Conservation (phyloP, 2,888 invertebrate species). For the Campoplex capitator region DNA sequence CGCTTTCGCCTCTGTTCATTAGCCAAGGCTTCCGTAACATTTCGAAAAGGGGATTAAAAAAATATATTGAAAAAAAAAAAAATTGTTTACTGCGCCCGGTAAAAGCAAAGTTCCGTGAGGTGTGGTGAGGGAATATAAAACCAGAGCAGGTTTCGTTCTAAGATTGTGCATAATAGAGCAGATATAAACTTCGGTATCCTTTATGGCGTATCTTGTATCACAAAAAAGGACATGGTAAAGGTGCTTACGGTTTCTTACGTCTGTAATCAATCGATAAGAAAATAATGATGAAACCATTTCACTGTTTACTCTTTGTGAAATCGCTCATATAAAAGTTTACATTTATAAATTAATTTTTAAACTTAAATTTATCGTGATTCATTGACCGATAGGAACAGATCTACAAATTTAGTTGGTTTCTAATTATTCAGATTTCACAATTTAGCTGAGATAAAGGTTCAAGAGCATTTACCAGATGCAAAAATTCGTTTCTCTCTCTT, state of each 20-base stretch:
- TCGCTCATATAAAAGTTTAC: not conserved
- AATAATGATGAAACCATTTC: not conserved
- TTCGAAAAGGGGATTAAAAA: constrained; percentile 5
- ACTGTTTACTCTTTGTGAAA: not conserved
- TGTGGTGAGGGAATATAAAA: not conserved
- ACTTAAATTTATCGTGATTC: not conserved
- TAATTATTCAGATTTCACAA: not conserved
- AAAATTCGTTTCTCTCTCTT: no score
- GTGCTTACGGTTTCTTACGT: not conserved
- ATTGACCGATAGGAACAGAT: not conserved
- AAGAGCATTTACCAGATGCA: no score
- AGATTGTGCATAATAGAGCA: constrained; percentile 13
- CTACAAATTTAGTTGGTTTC: not conserved
- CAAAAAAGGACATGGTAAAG: constrained; percentile 33
- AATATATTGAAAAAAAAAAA: not conserved
- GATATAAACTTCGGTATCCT: constrained; percentile 26
- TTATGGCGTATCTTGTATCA: constrained; percentile 17
- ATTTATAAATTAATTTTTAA: not conserved
- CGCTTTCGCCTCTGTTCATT: constrained; percentile 57
- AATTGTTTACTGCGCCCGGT: not conserved
- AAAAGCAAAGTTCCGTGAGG: constrained; percentile 6
- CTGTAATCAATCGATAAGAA: constrained; percentile 19
- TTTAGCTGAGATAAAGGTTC: no score
- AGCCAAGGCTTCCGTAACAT: constrained; percentile 30
- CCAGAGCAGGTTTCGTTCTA: constrained; percentile 4